Percentiles rank a stretch among this genome's conserved stretches.
Evolutionary conservation across 2,113 vertebrate genomes (phyloP).

Genomic region (western clawed frog (Xenopus tropicalis)): UCB_Xtro_10.0 CM004443.2:59880501-59881000

Average conservation of each 20-base stretch:
- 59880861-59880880: too few relatives aligned
- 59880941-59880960: too few relatives aligned
- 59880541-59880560: slow-evolving; percentile 13
- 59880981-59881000: too few relatives aligned
- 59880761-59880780: slow-evolving; percentile 19
- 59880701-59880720: slow-evolving; percentile 14
- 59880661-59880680: slow-evolving; percentile 6
- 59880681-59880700: background rate
- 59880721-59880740: slow-evolving; percentile 18
- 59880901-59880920: too few relatives aligned
- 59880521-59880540: slow-evolving; percentile 35
- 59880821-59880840: too few relatives aligned
- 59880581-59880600: background rate
- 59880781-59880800: background rate
- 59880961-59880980: too few relatives aligned
- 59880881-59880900: too few relatives aligned
- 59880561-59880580: background rate
- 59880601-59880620: slow-evolving; percentile 26
- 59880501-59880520: slow-evolving; percentile 18
- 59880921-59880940: too few relatives aligned
- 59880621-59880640: slow-evolving; percentile 26
- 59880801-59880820: too few relatives aligned
- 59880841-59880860: too few relatives aligned
- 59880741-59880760: slow-evolving; percentile 17
- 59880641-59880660: slow-evolving; percentile 23